phyloP scores from a whole-genome alignment of 2,113 vertebrate species.

The Aix galericulata region DNA sequence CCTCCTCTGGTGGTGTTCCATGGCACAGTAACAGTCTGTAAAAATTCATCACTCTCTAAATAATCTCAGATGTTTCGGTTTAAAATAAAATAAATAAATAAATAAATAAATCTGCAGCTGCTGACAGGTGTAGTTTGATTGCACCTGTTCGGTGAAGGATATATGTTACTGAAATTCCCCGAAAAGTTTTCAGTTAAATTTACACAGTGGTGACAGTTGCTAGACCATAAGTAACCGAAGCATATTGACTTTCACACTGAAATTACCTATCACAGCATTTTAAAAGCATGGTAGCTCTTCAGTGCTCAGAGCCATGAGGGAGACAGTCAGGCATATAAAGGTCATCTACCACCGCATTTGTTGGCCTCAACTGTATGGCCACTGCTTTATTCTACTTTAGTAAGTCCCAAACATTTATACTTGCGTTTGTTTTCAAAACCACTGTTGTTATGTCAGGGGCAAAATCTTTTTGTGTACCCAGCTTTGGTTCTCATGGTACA shows the following conservation, averaged over 20 bases:
- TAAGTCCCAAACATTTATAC: constrained; percentile 75
- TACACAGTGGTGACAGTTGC: not conserved
- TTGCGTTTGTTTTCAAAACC: constrained; percentile 26
- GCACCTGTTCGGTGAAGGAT: constrained; percentile 7
- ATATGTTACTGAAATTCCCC: constrained; percentile 74
- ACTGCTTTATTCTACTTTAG: constrained; percentile 19
- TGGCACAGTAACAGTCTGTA: fast-evolving
- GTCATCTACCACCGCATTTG: not conserved
- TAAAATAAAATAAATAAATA: not conserved
- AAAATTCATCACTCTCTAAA: fast-evolving
- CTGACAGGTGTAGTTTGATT: constrained; percentile 5
- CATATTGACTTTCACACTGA: constrained; percentile 47
- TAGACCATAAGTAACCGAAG: constrained; percentile 3
- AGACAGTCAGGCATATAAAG: not conserved
- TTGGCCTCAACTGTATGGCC: not conserved
- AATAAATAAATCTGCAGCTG: not conserved
- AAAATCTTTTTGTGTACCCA: not conserved
- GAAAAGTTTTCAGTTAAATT: constrained; percentile 64
- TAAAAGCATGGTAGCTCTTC: not conserved
- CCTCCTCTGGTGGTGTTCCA: fast-evolving
- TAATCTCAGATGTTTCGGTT: not conserved
- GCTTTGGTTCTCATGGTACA: not conserved
- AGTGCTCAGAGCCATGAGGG: not conserved
- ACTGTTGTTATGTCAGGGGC: not conserved
- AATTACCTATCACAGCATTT: not conserved